A percentile compares a stretch with the other conserved stretches of the same genome.
Conservation (phyloP, 1,140 invertebrate species). For the Battus philenor region DNA sequence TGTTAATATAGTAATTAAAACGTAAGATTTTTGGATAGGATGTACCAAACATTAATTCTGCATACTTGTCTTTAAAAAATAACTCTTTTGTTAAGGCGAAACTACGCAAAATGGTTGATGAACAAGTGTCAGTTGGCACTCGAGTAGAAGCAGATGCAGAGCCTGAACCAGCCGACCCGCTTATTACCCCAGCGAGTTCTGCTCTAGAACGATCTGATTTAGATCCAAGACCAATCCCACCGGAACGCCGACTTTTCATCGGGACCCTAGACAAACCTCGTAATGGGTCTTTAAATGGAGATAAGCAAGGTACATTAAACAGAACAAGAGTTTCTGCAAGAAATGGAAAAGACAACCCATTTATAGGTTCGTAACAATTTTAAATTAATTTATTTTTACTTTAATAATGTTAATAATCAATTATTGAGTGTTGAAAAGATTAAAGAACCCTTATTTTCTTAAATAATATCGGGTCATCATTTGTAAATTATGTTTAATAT, state of each 20-base stretch:
- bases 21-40: too few relatives aligned
- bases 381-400: too few relatives aligned
- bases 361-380: slow-evolving; percentile 48
- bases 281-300: slow-evolving; percentile 57
- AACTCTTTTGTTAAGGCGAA: slow-evolving; percentile 61
- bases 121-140: slow-evolving; percentile 68
- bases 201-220: slow-evolving; percentile 48
- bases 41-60: too few relatives aligned
- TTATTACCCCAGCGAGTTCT: slow-evolving; percentile 70
- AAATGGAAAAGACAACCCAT: slow-evolving; percentile 69
- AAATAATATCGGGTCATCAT: too few relatives aligned
- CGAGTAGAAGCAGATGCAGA: slow-evolving; percentile 63
- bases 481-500: not conserved
- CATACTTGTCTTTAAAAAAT: too few relatives aligned
- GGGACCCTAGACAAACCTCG: slow-evolving; percentile 65
- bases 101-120: slow-evolving; percentile 76
- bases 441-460: too few relatives aligned
- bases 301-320: slow-evolving; percentile 56
- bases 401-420: too few relatives aligned
- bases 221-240: slow-evolving; percentile 51
- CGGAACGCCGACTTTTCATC: slow-evolving; percentile 61
- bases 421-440: too few relatives aligned
- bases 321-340: slow-evolving; percentile 59
- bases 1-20: too few relatives aligned
- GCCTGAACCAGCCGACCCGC: slow-evolving; percentile 70